A percentile compares a stretch with the other conserved stretches of the same genome.
These are phyloP conservation scores for Drosophila maculinotata DNA, from an alignment of 2,888 invertebrate species.

Conservation along the genomic window DNA sequence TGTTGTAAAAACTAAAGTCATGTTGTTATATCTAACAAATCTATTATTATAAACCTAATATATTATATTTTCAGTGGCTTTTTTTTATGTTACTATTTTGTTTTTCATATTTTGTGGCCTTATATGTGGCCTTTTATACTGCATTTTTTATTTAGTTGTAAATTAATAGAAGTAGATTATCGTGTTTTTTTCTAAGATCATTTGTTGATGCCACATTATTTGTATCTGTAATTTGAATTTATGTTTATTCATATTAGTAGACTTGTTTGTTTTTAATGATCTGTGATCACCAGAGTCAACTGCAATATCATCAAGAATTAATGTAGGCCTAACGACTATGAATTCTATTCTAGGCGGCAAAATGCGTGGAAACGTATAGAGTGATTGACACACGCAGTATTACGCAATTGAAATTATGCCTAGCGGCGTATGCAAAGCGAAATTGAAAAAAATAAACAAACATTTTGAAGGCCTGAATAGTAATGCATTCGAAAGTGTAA, in stretches of 20 bases:
- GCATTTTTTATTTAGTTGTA: no score
- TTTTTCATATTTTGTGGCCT: no score
- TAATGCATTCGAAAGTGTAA: neutral
- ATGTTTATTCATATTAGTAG: neutral
- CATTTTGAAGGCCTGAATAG: neutral
- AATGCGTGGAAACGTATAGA: neutral
- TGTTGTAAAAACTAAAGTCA: no score
- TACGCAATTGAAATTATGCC: neutral
- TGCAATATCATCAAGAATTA: neutral
- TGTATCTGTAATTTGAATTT: neutral
- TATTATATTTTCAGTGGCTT: no score
- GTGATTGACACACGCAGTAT: neutral
- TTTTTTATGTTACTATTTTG: no score
- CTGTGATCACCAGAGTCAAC: neutral
- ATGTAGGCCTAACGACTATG: neutral
- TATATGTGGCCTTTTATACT: no score
- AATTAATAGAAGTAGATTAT: neutral
- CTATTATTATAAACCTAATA: no score
- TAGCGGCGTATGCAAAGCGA: neutral
- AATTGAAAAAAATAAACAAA: neutral
- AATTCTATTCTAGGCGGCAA: neutral
- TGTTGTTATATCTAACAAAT: no score
- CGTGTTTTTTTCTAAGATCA: neutral
- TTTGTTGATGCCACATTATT: neutral
- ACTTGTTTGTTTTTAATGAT: neutral